Evolutionary conservation across 1,140 invertebrate genomes (phyloP).

Genomic region (Heliconius melpomene): DNA sequence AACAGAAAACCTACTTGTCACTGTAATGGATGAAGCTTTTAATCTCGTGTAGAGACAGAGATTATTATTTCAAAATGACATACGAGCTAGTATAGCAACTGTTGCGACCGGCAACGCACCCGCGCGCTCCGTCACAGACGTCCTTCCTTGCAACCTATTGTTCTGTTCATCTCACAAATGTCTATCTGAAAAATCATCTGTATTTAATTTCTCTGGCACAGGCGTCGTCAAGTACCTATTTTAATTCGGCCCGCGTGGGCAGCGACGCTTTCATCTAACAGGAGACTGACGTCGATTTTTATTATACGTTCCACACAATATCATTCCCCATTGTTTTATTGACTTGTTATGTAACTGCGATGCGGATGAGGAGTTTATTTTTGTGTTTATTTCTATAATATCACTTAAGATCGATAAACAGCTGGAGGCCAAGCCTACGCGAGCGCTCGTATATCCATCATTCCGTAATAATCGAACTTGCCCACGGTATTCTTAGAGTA

Average conservation of each 20-base stretch:
- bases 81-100: constrained; percentile 2
- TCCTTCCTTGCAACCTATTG: constrained; percentile 71
- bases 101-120: constrained; percentile 11
- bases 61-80: constrained; percentile 20
- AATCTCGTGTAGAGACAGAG: constrained; percentile 19
- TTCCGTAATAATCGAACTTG: constrained; percentile 28
- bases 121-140: constrained; percentile 51
- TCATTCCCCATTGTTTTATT: constrained; percentile 69
- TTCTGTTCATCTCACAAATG: constrained; percentile 55
- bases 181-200: constrained; percentile 70
- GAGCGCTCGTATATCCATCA: constrained; percentile 33
- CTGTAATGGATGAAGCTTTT: constrained; percentile 30
- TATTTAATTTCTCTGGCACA: constrained; percentile 77
- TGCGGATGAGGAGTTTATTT: constrained; percentile 57
- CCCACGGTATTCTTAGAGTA: constrained; percentile 21
- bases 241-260: constrained; percentile 68
- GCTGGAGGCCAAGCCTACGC: constrained; percentile 35
- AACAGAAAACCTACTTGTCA: constrained; percentile 4
- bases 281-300: constrained; percentile 71
- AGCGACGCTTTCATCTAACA: constrained; percentile 58
- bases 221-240: constrained; percentile 61
- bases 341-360: constrained; percentile 51
- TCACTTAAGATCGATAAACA: constrained; percentile 36
- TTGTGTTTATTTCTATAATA: constrained; percentile 39
- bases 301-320: constrained; percentile 64